Percentiles rank a stretch among this genome's conserved stretches.
These are phyloP conservation scores for Pollenia amentaria DNA, from an alignment of 2,888 invertebrate genomes.

Conservation along the genomic window DNA sequence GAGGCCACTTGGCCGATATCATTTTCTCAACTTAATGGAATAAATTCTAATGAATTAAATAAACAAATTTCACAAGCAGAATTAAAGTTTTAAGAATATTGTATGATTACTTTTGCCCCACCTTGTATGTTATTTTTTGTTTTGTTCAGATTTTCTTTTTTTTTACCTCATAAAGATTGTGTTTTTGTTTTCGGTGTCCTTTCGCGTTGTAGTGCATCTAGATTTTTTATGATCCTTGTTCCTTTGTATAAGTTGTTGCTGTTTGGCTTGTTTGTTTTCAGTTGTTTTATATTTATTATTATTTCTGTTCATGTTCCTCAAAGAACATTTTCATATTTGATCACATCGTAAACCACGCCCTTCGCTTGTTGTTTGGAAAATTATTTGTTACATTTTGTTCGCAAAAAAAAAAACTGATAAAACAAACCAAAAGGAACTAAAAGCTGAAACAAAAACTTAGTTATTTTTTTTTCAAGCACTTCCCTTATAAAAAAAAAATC, in stretches of 20 bases:
- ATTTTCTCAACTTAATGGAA: no score
- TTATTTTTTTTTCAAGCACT: background rate
- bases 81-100: no score
- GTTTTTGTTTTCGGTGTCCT: constrained; percentile 23
- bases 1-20: no score
- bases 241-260: constrained; percentile 6
- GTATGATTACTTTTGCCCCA: no score
- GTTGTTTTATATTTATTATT: constrained; percentile 48
- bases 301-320: constrained; percentile 56
- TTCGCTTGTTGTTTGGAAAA: constrained; percentile 62
- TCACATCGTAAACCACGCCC: constrained; percentile 67
- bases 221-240: constrained; percentile 61
- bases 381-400: constrained; percentile 49
- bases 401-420: constrained; percentile 39
- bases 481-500: background rate
- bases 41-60: no score
- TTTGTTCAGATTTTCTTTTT: background rate
- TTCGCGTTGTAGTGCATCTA: constrained; percentile 51
- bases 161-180: constrained; percentile 23
- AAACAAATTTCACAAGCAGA: no score
- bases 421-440: background rate
- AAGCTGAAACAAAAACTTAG: background rate
- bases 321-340: constrained; percentile 69
- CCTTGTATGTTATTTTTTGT: constrained; percentile 17
- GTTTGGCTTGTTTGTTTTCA: constrained; percentile 34